phyloP scores from a whole-genome alignment of 2,113 vertebrate genomes.

The Laterallus jamaicensis region DNA sequence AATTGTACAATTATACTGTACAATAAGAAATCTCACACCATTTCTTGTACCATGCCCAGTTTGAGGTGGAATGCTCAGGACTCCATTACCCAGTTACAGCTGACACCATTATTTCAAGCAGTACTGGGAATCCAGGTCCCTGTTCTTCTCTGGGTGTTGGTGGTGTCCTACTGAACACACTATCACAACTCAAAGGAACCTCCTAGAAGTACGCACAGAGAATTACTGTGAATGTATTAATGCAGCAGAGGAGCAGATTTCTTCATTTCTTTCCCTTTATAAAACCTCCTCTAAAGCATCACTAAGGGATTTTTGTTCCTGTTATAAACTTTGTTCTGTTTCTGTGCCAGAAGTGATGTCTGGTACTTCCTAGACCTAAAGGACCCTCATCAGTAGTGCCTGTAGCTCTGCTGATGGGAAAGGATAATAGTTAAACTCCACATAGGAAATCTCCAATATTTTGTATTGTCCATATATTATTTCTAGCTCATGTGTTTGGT shows the following conservation, averaged over 20 bases:
- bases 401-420: not conserved
- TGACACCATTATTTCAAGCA: not conserved
- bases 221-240: not conserved
- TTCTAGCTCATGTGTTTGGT: not conserved
- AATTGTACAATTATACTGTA: not conserved
- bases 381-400: not conserved
- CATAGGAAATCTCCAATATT: not conserved
- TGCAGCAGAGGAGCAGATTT: not conserved
- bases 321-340: not conserved
- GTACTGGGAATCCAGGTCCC: not conserved
- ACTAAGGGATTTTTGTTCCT: not conserved
- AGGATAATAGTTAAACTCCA: not conserved
- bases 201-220: not conserved
- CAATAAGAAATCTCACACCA: not conserved
- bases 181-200: not conserved
- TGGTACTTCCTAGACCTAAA: not conserved
- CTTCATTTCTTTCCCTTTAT: not conserved
- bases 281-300: not conserved
- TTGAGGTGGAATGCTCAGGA: not conserved
- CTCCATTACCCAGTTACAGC: not conserved
- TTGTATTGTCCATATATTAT: not conserved
- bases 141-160: not conserved
- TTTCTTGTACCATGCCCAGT: not conserved
- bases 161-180: not conserved
- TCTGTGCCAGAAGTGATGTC: not conserved